Conservation (phyloP, 1,140 invertebrate species). For the Sinonovacula constricta region DNA sequence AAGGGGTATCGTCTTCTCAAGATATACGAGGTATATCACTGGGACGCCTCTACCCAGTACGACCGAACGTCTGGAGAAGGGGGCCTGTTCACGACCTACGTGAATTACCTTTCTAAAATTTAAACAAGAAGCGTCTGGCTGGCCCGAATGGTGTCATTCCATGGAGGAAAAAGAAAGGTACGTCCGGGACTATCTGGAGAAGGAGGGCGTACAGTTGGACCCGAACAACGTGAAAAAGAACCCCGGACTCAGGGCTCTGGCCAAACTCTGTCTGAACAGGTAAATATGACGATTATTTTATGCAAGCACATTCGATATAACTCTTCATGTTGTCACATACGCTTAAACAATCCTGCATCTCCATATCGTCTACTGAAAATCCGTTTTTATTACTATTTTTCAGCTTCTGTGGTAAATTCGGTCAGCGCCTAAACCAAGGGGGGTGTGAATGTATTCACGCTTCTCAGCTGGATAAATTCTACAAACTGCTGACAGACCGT, state of each 20-base stretch:
- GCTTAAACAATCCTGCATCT: slow-evolving; percentile 6
- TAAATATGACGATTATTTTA: too few species aligned
- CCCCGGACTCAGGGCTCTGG: slow-evolving; percentile 59
- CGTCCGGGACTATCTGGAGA: slow-evolving; percentile 41
- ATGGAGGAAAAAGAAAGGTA: slow-evolving; percentile 56
- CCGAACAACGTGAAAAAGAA: slow-evolving; percentile 70
- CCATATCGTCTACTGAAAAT: slow-evolving; percentile 20
- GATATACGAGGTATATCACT: slow-evolving; percentile 75
- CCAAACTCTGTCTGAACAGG: slow-evolving; percentile 60
- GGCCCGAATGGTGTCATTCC: slow-evolving; percentile 34
- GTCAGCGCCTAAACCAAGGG: slow-evolving; percentile 50
- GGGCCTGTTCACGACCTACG: slow-evolving; percentile 47
- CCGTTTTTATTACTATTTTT: slow-evolving; percentile 49
- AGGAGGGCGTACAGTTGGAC: slow-evolving; percentile 74
- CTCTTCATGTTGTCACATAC: too few species aligned
- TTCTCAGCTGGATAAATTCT: slow-evolving; percentile 56
- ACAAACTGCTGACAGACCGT: slow-evolving; percentile 63
- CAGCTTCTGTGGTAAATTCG: slow-evolving; percentile 35
- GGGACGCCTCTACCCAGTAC: slow-evolving; percentile 55
- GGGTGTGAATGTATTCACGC: slow-evolving; percentile 49
- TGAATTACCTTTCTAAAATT: slow-evolving; percentile 55
- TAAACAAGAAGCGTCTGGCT: slow-evolving; percentile 57
- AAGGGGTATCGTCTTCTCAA: slow-evolving; percentile 72
- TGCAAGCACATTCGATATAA: too few species aligned
- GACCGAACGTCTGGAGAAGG: background rate